Base-by-base conservation (phyloP, 2,888 invertebrate genomes). In the Melanophora roralis region DNA sequence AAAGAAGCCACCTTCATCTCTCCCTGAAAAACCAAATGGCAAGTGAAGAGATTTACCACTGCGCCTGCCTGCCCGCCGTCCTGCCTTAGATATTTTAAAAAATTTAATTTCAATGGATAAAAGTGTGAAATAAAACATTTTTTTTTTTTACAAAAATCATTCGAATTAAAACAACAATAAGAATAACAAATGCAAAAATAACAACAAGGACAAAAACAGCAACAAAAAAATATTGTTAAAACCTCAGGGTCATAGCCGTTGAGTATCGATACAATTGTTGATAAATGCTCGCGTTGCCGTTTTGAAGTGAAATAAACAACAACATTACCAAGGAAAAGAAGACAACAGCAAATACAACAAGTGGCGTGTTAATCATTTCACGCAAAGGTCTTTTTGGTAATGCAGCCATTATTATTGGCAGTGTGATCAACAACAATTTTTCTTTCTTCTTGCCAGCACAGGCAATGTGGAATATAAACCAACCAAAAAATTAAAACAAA, bases 301-400 rank as follows among this genome's bases (percentile, higher is more conserved):
- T 65, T 36, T 51, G 16, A 55, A 45, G 34, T 57, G 32, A 79
- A 74, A 67, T 53, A 27, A 11, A 51, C 16, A 9, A 36, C 16
- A 40, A 49, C 27, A 27, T n/a, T 36, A 23, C 9, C 14, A 23
- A 5, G 12, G 23, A 49, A 21, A 59, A 27, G 12, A 51, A 55
- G n/a, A 14, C 47, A 68, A 71, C 36, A 67, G 45, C 62, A 81
- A 69, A 69, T 49, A 32, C 75, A 73, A 73, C 81, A 82, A 83
- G 82, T 83, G 82, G 83, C 83, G 81, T 83, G 83, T 82, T 82
- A 83, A 82, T 83, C 79, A 79, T 59, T 79, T 73, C 76, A 78
- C 81, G 78, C 78, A 75, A 72, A 72, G 47, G n/a, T 73, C 12
- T 69, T 43, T 57, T 57, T 38, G 23, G 32, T 68, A 72, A 67